phyloP scores from a whole-genome alignment of 2,113 vertebrate species.

The Petrocephalus zakoni region DNA sequence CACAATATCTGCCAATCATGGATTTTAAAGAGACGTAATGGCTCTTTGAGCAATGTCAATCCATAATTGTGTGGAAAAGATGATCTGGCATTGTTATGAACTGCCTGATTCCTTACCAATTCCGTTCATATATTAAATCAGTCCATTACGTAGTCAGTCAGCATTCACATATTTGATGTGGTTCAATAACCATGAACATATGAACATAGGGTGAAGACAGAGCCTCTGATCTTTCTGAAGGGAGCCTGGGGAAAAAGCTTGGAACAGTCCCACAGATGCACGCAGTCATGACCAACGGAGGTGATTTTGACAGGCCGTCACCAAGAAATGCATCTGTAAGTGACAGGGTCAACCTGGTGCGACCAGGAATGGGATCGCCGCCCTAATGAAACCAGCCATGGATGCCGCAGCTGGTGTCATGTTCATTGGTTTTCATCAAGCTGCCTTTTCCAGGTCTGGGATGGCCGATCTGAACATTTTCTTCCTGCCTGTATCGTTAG shows the following conservation, averaged over 20 bases:
- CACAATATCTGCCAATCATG: conserved; percentile 35
- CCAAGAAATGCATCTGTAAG: not conserved
- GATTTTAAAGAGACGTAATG: conserved; percentile 30
- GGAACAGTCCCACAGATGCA: not conserved
- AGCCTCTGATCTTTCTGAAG: not conserved
- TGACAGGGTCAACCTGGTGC: conserved; percentile 21
- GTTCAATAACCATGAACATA: not conserved
- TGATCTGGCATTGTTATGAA: not conserved
- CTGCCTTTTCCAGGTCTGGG: too few relatives aligned
- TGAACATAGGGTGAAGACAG: not conserved
- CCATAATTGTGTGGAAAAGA: not conserved
- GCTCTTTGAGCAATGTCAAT: conserved; percentile 18
- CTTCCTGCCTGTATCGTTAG: not conserved
- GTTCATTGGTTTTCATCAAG: not conserved
- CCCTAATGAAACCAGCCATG: not conserved
- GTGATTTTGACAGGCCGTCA: not conserved
- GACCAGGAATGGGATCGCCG: not conserved
- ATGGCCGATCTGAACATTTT: not conserved
- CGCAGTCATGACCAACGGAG: not conserved
- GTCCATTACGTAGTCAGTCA: not conserved
- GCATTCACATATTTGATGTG: not conserved
- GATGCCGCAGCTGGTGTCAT: not conserved
- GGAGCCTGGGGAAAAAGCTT: not conserved
- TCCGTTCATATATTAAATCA: not conserved
- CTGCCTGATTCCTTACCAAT: not conserved